phyloP scores from a whole-genome alignment of 1,140 invertebrate genomes.

The Zaprionus gabonicus region DNA sequence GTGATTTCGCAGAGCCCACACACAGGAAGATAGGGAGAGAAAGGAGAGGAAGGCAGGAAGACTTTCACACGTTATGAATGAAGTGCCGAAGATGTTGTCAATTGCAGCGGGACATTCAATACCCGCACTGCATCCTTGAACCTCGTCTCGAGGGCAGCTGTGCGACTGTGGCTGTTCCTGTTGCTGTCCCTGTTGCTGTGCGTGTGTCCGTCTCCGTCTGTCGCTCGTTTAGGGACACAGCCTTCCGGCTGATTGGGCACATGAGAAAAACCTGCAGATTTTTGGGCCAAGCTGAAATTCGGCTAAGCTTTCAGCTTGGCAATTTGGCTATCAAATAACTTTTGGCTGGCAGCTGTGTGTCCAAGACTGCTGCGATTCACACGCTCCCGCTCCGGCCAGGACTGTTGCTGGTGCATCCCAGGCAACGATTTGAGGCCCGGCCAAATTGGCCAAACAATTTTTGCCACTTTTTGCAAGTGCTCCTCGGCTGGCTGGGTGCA shows the following conservation, averaged over 20 bases:
- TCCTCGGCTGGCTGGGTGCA: constrained; percentile 49
- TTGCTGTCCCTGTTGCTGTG: too few species aligned
- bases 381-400: constrained; percentile 52
- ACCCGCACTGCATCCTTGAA: constrained; percentile 71
- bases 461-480: constrained; percentile 55
- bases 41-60: constrained; percentile 3
- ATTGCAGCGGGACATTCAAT: constrained; percentile 65
- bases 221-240: background rate
- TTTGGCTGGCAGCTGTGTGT: constrained; percentile 54
- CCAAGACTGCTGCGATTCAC: constrained; percentile 50
- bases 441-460: constrained; percentile 75
- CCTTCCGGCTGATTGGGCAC: constrained; percentile 72
- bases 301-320: constrained; percentile 64
- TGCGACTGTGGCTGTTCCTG: too few species aligned
- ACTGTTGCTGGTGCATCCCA: constrained; percentile 23
- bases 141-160: constrained; percentile 53
- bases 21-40: constrained; percentile 13
- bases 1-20: constrained; percentile 55
- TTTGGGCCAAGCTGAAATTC: constrained; percentile 28
- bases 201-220: background rate
- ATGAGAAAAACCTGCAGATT: constrained; percentile 55
- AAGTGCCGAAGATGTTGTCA: constrained; percentile 18
- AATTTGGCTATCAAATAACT: constrained; percentile 74
- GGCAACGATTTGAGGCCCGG: constrained; percentile 27
- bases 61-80: constrained; percentile 56